Percentiles rank a stretch among this genome's conserved stretches.
phyloP scores from a whole-genome alignment of 2,797 vertebrate genomes.

The Coreius guichenoti region DNA sequence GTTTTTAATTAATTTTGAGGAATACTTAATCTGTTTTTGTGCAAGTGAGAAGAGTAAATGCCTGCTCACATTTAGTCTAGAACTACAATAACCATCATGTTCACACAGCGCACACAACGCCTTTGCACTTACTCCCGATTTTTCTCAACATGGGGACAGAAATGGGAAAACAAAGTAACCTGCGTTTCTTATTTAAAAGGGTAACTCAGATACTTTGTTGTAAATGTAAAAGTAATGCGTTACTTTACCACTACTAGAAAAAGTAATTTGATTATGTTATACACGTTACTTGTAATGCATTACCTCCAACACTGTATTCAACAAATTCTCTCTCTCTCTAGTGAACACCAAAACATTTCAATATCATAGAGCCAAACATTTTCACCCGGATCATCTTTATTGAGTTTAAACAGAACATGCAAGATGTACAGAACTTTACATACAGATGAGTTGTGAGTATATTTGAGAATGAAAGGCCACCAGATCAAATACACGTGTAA shows the following conservation, averaged over 20 bases:
- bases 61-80: too few relatives aligned
- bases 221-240: background rate
- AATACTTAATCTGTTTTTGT: too few relatives aligned
- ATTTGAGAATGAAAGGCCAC: conserved; percentile 43
- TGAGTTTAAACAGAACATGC: conserved; percentile 48
- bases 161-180: too few relatives aligned
- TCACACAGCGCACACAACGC: too few relatives aligned
- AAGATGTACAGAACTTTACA: conserved; percentile 45
- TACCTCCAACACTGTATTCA: background rate
- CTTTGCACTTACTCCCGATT: too few relatives aligned
- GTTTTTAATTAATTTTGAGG: too few relatives aligned
- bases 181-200: too few relatives aligned
- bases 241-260: background rate
- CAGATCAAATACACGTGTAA: conserved; percentile 17
- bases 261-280: background rate
- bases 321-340: background rate
- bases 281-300: background rate
- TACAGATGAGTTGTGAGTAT: conserved; percentile 10
- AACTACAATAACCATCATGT: too few relatives aligned
- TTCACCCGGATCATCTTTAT: conserved; percentile 47
- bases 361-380: background rate
- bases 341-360: background rate
- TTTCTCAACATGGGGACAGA: too few relatives aligned
- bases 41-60: too few relatives aligned
- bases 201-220: too few relatives aligned